Conservation (phyloP, 2,888 invertebrate genomes). For the Dysmachus trigonus region DNA sequence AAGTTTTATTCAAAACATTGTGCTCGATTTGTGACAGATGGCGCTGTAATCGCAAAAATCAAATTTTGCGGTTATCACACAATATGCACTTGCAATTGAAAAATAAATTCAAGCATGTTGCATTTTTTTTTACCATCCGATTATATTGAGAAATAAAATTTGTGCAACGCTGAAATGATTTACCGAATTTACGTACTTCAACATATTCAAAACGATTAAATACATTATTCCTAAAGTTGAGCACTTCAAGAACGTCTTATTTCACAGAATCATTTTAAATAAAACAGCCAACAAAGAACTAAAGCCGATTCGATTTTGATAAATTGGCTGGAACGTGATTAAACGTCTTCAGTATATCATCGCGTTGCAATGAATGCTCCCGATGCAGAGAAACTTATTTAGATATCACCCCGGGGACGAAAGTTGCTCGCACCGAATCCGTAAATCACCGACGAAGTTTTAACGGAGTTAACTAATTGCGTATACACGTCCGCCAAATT, state of each 20-base stretch:
- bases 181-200: too few species aligned
- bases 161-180: too few species aligned
- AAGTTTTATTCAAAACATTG: too few species aligned
- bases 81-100: too few species aligned
- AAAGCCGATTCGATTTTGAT: not conserved
- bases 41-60: too few species aligned
- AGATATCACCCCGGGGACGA: constrained; percentile 17
- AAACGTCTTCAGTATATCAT: constrained; percentile 16
- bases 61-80: too few species aligned
- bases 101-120: too few species aligned
- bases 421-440: constrained; percentile 11
- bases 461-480: constrained; percentile 36
- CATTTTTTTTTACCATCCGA: too few species aligned
- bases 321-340: not conserved
- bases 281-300: not conserved
- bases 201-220: too few species aligned
- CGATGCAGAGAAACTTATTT: not conserved
- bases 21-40: too few species aligned
- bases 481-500: constrained; percentile 28
- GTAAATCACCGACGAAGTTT: constrained; percentile 31
- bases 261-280: not conserved
- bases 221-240: not conserved
- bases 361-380: not conserved
- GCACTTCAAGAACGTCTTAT: not conserved
- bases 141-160: too few species aligned